Evolutionary conservation across 2,113 vertebrate genomes (phyloP).

Genomic region (Apteryx owenii): DNA sequence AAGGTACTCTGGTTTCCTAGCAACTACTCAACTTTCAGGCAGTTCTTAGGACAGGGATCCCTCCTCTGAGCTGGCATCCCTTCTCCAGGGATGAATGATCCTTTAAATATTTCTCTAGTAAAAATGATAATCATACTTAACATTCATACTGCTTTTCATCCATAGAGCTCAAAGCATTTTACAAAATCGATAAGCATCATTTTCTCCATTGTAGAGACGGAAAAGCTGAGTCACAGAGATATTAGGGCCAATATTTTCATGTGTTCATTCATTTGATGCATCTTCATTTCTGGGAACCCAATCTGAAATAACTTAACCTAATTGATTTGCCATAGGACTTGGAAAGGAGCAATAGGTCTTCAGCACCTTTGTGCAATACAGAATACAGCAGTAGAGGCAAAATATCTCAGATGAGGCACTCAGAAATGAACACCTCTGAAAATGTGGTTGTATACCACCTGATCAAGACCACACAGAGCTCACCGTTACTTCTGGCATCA

Average conservation of each 20-base stretch:
- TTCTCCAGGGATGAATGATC: neutral
- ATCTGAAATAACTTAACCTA: conserved; percentile 70
- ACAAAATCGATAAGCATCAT: neutral
- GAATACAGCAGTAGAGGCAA: conserved; percentile 51
- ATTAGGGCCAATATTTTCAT: conserved; percentile 54
- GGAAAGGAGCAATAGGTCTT: conserved; percentile 60
- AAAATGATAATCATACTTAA: conserved; percentile 6
- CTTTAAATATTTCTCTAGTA: neutral
- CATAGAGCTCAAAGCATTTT: neutral
- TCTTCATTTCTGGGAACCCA: conserved; percentile 63
- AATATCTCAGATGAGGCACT: conserved; percentile 6
- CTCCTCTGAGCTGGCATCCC: conserved; percentile 15
- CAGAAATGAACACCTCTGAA: conserved; percentile 19
- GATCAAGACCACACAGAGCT: conserved; percentile 3
- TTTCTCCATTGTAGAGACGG: neutral
- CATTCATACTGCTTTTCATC: neutral
- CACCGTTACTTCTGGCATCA: neutral
- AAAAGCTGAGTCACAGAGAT: conserved; percentile 55
- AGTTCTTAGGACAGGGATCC: neutral
- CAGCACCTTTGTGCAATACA: conserved; percentile 47
- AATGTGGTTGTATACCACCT: conserved; percentile 17
- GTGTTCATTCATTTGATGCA: conserved; percentile 61
- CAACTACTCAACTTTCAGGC: conserved; percentile 42
- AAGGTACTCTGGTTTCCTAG: conserved; percentile 35
- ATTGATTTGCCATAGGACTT: conserved; percentile 55